Evolutionary conservation across 2,888 invertebrate species (phyloP), one percentile per base, ranked within the genome.

Genomic region (Conistra vaccinii): DNA sequence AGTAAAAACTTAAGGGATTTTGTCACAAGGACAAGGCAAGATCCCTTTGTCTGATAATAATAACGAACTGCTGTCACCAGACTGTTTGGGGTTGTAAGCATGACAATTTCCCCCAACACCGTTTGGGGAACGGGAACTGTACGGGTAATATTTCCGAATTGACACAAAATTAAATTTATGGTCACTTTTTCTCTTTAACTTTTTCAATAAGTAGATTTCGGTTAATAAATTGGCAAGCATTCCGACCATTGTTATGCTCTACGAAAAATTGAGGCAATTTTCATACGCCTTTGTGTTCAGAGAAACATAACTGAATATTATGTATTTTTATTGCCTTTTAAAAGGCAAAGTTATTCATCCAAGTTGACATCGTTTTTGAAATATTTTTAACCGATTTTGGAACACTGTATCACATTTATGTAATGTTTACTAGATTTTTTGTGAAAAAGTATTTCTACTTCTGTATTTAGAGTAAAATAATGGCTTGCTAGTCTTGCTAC

Each of bases 221-320:
- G 57, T 29, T 57, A 80, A 69, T 80, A 76, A 62, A 80, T 76
- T 80, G 76, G 51, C 66, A 66, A 80, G 42, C 72, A 80, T 72
- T 63, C 71, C 39, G 51, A 69, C 55, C 58, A 80, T 84, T 84
- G 81, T 81, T 80, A 67, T 70, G 17, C 10, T 48, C 29, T 58
- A 63, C 72, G 76, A 65, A 84, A 81, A 69, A 61, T 84, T n/a
- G 69, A 80, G 72, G 82, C 81, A 68, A 76, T 81, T 81, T 84
- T 73, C 72, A 57, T 51, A 75, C 53, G 76, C 69, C 63, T 73
- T 83, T 84, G 72, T 81, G 58, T 81, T 60, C 35, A 3, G 57
- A 67, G 67, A 57, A 32, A 72, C 42, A 76, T 69, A 65, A 62
- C 55, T 55, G 76, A 69, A 69, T 72, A 75, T n/a, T n/a, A 58